phyloP scores from a whole-genome alignment of 2,113 vertebrate species.

The Sigmodon hispidus region DNA sequence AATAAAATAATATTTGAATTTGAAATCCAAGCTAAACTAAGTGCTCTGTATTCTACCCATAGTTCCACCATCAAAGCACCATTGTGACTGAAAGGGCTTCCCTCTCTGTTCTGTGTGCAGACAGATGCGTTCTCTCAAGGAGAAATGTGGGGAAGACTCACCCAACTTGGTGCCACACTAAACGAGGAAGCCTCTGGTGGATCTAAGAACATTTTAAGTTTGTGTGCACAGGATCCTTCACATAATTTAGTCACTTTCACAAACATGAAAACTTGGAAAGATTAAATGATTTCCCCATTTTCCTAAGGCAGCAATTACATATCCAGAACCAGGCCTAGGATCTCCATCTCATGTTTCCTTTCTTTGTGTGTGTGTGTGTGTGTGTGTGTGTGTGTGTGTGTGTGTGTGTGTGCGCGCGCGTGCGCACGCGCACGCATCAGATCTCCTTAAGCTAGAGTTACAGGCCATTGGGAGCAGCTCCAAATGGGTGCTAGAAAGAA shows the following conservation, averaged over 20 bases:
- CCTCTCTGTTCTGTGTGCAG: neutral
- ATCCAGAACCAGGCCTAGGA: neutral
- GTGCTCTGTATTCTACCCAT: neutral
- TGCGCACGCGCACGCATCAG: too few relatives aligned
- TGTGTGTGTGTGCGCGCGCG: neutral
- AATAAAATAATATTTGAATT: neutral
- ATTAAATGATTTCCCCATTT: neutral
- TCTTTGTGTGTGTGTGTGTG: neutral
- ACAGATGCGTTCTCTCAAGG: neutral
- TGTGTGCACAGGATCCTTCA: neutral
- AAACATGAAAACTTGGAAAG: neutral
- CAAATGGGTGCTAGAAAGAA: neutral
- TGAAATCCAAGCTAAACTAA: slow-evolving; percentile 15
- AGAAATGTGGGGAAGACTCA: neutral
- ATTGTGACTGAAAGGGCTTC: neutral
- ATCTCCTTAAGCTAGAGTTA: neutral
- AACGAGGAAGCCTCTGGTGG: neutral
- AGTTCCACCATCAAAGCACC: neutral
- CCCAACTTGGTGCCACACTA: fast-evolving
- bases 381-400: neutral
- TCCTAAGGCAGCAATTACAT: neutral
- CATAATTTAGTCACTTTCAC: neutral
- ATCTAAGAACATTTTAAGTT: neutral
- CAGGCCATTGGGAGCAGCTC: neutral
- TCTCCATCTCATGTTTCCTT: neutral